Base-by-base conservation (phyloP, 2,797 vertebrate species). In the Diplodus puntazzo region DNA sequence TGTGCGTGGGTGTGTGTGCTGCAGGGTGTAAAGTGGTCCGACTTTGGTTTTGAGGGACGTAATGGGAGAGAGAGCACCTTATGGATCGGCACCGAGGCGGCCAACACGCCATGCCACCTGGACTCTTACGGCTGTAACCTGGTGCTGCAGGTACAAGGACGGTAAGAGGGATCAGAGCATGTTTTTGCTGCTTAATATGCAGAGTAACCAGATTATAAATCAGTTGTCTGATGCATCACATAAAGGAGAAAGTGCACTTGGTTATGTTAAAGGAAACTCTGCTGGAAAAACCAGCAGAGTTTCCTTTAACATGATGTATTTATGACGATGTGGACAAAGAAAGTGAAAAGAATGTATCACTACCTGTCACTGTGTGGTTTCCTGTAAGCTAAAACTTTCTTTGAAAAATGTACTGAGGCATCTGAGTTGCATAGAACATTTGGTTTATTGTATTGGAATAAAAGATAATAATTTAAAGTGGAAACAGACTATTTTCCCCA, bases 81-180 rank as follows among this genome's bases (percentile, higher is more conserved):
- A 21, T 99, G 98, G 98, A 94, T 99, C 1, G 98, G 98, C 67
- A 96, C 97, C 8, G 77, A 90, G 55, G 97, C 96, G 57, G 97
- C 98, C 61, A 97, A 98, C 91, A 99, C 98, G 0, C 97, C 98
- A 0, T 99, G 98, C 76, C 98, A 99, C 89, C 91, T 96, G 89
- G 98, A 99, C 92, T 94, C 97, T 5, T 99, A 99, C 0, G 98
- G 98, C 57, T 99, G 94, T 89, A 99, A 99, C 91, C 94, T 99
- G 84, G 97, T 99, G 1, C 87, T 99, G 80, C 98, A 99, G 92
- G 95, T 99, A 18, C 95, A 99, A 88, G 98, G 98, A 95, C 97
- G 98, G 98, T 99, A 96, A 96, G 84, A 30, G 16, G 21, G 10
- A 6, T 30, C 9, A 18, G 0, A n/a, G 13, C 23, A 1, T 21